Conservation (phyloP, 2,113 vertebrate genomes). For the Lycaon pictus region DNA sequence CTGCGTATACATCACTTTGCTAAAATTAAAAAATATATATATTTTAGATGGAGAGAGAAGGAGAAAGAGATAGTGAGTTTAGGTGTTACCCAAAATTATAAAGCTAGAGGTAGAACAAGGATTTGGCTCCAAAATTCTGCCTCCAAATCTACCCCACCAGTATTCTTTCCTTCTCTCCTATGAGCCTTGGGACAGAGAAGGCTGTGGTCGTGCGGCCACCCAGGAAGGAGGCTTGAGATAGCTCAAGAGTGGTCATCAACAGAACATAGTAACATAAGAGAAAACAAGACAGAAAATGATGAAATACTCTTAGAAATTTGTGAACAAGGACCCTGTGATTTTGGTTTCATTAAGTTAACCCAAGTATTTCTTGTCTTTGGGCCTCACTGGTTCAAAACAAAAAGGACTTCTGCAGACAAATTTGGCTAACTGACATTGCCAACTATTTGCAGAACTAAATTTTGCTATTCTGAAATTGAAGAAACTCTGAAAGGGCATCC, state of each 20-base stretch:
- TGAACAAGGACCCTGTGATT: neutral
- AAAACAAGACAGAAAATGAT: neutral
- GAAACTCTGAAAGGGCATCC: neutral
- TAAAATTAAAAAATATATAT: neutral
- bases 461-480: constrained; percentile 22
- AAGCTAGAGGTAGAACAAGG: neutral
- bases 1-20: neutral
- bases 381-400: constrained; percentile 38
- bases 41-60: neutral
- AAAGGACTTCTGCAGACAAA: constrained; percentile 1
- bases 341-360: neutral
- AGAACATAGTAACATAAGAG: neutral
- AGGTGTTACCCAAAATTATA: neutral
- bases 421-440: neutral
- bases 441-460: neutral
- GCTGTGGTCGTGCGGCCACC: neutral
- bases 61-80: neutral
- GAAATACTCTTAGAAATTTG: neutral
- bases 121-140: neutral
- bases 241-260: neutral
- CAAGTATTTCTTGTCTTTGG: neutral
- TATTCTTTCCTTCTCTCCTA: neutral
- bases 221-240: neutral
- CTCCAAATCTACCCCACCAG: neutral
- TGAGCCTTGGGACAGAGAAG: neutral